Conservation (phyloP, 2,113 vertebrate species). For the Uria aalge region DNA sequence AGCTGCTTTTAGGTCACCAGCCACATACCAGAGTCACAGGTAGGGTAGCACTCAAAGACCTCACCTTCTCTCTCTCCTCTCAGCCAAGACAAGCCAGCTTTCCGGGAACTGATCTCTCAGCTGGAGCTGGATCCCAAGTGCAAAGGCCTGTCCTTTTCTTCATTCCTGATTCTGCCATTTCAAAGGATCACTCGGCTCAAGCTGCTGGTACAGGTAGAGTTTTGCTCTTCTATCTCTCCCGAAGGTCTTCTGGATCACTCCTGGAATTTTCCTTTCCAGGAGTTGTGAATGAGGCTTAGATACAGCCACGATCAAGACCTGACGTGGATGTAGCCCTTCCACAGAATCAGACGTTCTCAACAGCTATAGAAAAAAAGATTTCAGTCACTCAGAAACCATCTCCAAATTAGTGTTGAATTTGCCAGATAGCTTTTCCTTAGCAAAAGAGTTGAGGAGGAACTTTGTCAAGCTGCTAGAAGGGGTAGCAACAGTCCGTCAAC, state of each 20-base stretch:
- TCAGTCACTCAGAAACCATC: neutral
- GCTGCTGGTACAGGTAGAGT: constrained; percentile 87
- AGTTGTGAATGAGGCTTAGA: neutral
- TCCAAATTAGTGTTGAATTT: neutral
- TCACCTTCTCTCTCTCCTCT: neutral
- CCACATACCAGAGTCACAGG: neutral
- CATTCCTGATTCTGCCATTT: constrained; percentile 96
- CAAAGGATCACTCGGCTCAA: constrained; percentile 98
- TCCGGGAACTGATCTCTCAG: constrained; percentile 84
- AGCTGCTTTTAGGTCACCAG: neutral
- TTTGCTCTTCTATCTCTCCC: neutral
- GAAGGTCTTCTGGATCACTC: neutral
- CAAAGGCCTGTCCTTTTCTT: constrained; percentile 90
- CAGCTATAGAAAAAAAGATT: neutral
- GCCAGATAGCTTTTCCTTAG: neutral
- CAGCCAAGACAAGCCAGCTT: constrained; percentile 90
- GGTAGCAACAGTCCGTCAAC: neutral
- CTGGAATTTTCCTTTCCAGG: neutral
- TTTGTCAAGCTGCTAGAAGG: neutral
- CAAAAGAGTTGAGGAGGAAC: neutral
- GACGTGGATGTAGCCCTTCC: neutral
- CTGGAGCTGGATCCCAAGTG: constrained; percentile 90
- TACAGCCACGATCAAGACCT: accelerated
- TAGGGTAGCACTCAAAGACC: neutral
- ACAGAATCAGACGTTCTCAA: neutral